phyloP scores from a whole-genome alignment of 2,888 invertebrate species.

The Drosophila paucipuncta region DNA sequence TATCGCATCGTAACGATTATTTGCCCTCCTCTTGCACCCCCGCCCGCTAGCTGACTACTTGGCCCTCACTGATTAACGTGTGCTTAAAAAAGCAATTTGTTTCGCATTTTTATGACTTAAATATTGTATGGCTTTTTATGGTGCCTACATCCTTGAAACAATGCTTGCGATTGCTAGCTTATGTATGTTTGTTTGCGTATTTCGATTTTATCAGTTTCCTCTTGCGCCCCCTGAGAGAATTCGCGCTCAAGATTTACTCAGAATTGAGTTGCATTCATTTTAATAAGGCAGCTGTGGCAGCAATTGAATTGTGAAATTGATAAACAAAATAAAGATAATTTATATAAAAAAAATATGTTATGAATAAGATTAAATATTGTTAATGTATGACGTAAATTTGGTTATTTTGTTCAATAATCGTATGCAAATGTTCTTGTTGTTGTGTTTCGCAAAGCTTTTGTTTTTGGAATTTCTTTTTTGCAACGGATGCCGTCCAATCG shows the following conservation, averaged over 20 bases:
- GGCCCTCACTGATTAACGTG: constrained; percentile 61
- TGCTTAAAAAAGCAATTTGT: constrained; percentile 70
- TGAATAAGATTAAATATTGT: constrained; percentile 41
- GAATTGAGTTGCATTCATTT: constrained; percentile 56
- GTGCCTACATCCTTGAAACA: constrained; percentile 65
- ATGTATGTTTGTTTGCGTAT: neutral
- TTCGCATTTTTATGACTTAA: constrained; percentile 68
- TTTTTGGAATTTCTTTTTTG: constrained; percentile 26
- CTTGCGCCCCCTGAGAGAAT: constrained; percentile 36
- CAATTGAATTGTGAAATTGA: constrained; percentile 48
- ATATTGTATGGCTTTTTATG: constrained; percentile 71
- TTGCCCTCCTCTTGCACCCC: neutral
- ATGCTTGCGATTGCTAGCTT: constrained; percentile 31
- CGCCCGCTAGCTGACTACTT: neutral
- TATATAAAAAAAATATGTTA: neutral
- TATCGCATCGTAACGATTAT: constrained; percentile 28
- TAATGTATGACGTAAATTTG: constrained; percentile 52
- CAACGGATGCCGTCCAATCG: constrained; percentile 57
- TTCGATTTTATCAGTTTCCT: constrained; percentile 33
- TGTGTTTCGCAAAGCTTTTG: constrained; percentile 14
- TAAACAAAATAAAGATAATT: constrained; percentile 22
- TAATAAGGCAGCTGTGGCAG: constrained; percentile 12
- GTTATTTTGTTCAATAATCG: constrained; percentile 47
- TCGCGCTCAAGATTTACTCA: constrained; percentile 9
- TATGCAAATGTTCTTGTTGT: constrained; percentile 58